phyloP scores from a whole-genome alignment of 2,797 vertebrate genomes.

The Paguma larvata region DNA sequence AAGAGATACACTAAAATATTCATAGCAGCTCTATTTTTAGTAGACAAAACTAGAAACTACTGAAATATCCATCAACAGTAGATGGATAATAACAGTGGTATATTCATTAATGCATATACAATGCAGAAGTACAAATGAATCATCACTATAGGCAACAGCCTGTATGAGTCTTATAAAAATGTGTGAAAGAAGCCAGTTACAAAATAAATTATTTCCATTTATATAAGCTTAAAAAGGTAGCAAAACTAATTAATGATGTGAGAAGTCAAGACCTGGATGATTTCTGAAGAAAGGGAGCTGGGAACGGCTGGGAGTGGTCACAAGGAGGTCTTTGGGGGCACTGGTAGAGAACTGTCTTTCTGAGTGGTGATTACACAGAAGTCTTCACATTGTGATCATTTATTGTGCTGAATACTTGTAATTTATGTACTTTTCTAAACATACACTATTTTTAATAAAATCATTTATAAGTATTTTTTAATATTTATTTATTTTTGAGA shows the following conservation, averaged over 20 bases:
- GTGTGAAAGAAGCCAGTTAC: not conserved
- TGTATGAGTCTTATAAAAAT: not conserved
- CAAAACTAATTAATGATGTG: not conserved
- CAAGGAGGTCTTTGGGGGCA: not conserved
- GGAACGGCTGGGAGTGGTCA: not conserved
- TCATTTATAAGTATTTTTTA: not conserved
- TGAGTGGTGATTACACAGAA: not conserved
- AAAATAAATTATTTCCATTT: not conserved
- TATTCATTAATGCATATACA: not conserved
- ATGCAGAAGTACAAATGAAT: not conserved
- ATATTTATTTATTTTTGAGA: no score
- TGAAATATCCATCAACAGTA: not conserved
- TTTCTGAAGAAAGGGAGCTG: not conserved
- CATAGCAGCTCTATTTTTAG: not conserved
- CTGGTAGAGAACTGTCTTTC: not conserved
- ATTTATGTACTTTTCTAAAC: not conserved
- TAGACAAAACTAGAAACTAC: constrained; percentile 15
- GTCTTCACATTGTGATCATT: not conserved
- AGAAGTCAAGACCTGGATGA: not conserved
- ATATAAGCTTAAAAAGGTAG: not conserved
- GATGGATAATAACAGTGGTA: not conserved
- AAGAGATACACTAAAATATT: constrained; percentile 1
- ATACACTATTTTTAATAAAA: not conserved
- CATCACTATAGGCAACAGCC: not conserved
- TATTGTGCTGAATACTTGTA: not conserved